phyloP scores from a whole-genome alignment of 2,797 vertebrate species.

The Glossophaga mutica region DNA sequence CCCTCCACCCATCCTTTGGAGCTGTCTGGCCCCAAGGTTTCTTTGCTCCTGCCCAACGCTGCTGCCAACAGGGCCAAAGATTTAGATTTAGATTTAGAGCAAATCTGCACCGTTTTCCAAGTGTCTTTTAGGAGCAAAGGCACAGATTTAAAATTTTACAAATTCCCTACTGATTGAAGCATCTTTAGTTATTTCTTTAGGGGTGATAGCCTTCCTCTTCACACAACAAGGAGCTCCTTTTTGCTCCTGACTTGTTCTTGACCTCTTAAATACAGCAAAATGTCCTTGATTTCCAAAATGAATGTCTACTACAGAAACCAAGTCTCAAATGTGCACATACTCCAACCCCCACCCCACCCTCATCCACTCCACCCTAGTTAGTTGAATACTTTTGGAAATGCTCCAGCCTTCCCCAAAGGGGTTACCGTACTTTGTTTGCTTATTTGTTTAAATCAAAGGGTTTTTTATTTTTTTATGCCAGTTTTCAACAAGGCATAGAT shows the following conservation, averaged over 20 bases:
- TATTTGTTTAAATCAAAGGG: background rate
- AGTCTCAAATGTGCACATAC: background rate
- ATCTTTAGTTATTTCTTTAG: conserved; percentile 1
- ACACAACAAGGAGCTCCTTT: background rate
- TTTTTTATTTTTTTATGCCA: background rate
- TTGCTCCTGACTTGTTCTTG: background rate
- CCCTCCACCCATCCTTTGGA: background rate
- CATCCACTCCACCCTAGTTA: background rate
- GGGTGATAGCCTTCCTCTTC: background rate
- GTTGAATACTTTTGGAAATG: background rate
- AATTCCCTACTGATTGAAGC: background rate
- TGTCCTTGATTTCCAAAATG: conserved; percentile 12
- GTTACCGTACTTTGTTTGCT: background rate
- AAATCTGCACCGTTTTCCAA: background rate
- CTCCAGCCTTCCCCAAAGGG: background rate
- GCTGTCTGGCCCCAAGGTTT: background rate
- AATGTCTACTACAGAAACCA: conserved; percentile 5
- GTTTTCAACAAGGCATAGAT: background rate
- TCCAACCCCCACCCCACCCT: no score
- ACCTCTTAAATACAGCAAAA: background rate
- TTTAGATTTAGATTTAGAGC: background rate
- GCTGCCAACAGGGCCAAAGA: background rate
- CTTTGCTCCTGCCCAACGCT: background rate
- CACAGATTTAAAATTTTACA: background rate
- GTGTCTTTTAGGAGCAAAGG: background rate